Conservation (phyloP, 2,113 vertebrate genomes). For the Grammomys surdaster region DNA sequence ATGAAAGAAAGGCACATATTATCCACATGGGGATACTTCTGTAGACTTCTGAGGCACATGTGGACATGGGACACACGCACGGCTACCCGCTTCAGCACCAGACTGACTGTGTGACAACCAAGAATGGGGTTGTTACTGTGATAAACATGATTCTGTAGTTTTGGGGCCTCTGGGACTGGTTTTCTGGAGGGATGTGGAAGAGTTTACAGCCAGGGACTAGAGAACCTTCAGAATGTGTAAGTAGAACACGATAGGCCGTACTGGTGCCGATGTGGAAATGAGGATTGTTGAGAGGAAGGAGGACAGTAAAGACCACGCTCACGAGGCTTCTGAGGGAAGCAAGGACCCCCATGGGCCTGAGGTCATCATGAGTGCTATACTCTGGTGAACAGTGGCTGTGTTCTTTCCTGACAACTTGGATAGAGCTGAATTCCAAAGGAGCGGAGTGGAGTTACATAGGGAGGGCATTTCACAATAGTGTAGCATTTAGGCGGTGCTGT, state of each 20-base stretch:
- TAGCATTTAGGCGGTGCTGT: no score
- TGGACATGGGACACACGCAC: no score
- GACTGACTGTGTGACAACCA: background rate
- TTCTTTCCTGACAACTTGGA: background rate
- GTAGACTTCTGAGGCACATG: background rate
- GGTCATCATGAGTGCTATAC: background rate
- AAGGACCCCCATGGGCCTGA: background rate
- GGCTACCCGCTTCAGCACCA: background rate
- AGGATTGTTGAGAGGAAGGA: background rate
- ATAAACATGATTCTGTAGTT: no score
- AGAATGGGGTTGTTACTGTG: background rate
- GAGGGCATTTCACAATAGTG: background rate
- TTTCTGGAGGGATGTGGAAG: background rate
- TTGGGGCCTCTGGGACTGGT: background rate
- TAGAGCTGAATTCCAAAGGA: background rate
- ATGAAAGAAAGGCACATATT: background rate
- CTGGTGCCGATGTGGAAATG: background rate
- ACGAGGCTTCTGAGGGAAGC: background rate
- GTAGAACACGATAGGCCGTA: no score
- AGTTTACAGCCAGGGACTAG: background rate
- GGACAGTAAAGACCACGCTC: background rate
- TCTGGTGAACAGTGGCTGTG: background rate
- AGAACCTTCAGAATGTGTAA: background rate
- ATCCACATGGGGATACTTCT: background rate
- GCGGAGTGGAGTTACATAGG: rapidly evolving